Base-by-base conservation (phyloP, 2,113 vertebrate species). In the Choloepus hoffmanni region DNA sequence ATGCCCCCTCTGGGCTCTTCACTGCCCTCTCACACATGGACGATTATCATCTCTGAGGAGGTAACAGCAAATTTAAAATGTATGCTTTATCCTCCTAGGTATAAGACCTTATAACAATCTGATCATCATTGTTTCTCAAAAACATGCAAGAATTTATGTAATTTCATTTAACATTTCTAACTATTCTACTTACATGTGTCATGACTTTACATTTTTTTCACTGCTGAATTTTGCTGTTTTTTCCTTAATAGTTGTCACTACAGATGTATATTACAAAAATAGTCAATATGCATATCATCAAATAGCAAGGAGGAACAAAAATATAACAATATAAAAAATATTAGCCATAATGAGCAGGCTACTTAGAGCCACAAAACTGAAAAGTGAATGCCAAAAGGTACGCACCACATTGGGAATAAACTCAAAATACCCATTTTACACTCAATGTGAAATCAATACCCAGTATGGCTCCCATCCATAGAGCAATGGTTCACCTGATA, bases 311-410 rank as follows among this genome's bases (percentile, higher is more conserved):
- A 30, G 30, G 55, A 92, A 78, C 23, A 92, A 60, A 87, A 95
- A 62, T 55, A 36, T 53, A 96, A 63, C 21, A 79, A 65, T 33
- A 60, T 83, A 85, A 86, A 95, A 87, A 36, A 55, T 73, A 84
- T 87, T 92, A 74, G 21, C 11, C 11, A 55, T 43, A 60, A 83
- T 62, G 50, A 94, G 43, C 40, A 79, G 55, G 65, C 40, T 43
- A 70, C 33, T 94, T 30, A 70, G 70, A 92, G 67, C 9, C n/a
- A 78, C 7, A 73, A 65, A 26, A 68, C 21, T 55, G 72, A 67
- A 87, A 93, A 94, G 55, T n/a, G 28, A 92, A 77, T 85, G 74
- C 15, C 30, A 23, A 88, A 85, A 93, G 65, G 30, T 36, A 94
- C 28, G 33, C 9, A 18, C 4, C n/a, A 43, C 78, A 28, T 12